A percentile compares a stretch with the other conserved stretches of the same genome.
Conservation (phyloP, 2,797 vertebrate genomes). For the Melopsittacus undulatus region DNA sequence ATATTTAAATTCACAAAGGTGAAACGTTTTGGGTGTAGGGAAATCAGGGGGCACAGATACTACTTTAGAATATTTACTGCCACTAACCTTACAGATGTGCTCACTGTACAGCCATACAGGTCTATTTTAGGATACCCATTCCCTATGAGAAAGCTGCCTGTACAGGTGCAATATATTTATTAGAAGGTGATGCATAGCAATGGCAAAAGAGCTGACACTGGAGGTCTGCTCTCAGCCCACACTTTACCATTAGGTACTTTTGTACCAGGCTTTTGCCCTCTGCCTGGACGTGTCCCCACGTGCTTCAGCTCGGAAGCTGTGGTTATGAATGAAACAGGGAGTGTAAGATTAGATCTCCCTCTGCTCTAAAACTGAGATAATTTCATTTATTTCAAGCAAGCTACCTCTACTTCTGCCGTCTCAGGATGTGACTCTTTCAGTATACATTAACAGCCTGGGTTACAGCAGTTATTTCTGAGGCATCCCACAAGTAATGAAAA, state of each 20-base stretch:
- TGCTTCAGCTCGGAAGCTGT: background rate
- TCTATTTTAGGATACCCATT: background rate
- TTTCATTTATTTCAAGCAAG: background rate
- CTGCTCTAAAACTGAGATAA: background rate
- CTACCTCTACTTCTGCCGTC: background rate
- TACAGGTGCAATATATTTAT: background rate
- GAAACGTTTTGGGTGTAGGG: constrained; percentile 71
- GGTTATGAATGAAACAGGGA: background rate
- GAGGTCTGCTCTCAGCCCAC: background rate
- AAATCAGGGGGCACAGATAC: background rate
- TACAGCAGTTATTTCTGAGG: background rate
- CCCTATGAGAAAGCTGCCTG: background rate
- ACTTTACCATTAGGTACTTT: background rate
- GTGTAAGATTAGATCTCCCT: background rate
- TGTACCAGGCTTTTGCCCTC: no score
- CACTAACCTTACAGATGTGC: background rate
- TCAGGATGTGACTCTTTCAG: background rate
- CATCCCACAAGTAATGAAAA: background rate
- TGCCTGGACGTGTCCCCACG: background rate
- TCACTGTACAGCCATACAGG: background rate
- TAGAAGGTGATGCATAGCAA: background rate
- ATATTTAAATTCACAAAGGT: constrained; percentile 80
- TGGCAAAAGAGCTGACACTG: background rate
- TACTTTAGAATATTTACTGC: constrained; percentile 11
- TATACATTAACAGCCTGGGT: background rate